These are phyloP conservation scores for Marmota monax DNA, from an alignment of 2,113 vertebrate genomes.

Conservation along the genomic window DNA sequence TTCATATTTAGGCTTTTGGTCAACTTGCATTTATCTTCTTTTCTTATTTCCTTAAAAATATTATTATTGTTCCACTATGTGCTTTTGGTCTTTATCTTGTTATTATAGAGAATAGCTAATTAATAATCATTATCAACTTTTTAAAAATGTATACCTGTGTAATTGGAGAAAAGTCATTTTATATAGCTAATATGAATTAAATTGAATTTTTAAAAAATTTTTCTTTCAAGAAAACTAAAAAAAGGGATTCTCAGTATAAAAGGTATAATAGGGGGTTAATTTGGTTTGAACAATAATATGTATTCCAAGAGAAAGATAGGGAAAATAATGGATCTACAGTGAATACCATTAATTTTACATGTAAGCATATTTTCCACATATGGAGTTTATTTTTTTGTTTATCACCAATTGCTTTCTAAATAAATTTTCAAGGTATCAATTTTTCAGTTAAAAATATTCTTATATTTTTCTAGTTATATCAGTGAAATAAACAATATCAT, in stretches of 20 bases:
- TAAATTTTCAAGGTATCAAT: not conserved
- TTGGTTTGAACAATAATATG: not conserved
- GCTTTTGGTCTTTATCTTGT: not conserved
- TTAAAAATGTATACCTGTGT: not conserved
- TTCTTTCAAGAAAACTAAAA: not conserved
- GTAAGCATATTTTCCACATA: not conserved
- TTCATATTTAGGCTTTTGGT: not conserved
- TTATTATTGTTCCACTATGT: not conserved
- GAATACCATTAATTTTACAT: not conserved
- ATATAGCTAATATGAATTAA: not conserved
- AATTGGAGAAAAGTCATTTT: not conserved
- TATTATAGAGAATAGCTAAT: not conserved
- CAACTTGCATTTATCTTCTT: not conserved
- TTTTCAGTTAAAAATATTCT: not conserved
- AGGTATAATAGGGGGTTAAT: not conserved
- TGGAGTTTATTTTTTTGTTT: not conserved
- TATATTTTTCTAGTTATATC: not conserved
- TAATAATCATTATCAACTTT: not conserved
- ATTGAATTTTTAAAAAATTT: not conserved
- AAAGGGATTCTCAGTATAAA: constrained; percentile 2
- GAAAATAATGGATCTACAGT: not conserved
- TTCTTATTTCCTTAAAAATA: not conserved
- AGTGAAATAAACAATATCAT: not conserved
- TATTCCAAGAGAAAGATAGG: not conserved
- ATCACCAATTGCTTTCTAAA: not conserved